phyloP scores from a whole-genome alignment of 2,888 invertebrate genomes.

The Cryptus viduatorius region DNA sequence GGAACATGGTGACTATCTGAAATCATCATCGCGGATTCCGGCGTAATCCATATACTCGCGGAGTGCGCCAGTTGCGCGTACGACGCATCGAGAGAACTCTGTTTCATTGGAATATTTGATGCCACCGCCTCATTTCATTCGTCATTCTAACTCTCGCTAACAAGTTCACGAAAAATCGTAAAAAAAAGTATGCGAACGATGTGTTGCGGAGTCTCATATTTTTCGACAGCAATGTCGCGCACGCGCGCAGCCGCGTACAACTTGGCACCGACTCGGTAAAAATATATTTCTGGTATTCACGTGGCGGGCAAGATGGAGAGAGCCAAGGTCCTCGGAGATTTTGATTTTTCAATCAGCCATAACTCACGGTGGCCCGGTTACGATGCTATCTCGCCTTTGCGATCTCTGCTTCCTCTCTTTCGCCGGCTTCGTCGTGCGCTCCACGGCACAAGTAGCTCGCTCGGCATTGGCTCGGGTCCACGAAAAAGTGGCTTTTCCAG shows the following conservation, averaged over 20 bases:
- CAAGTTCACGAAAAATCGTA: too few relatives aligned
- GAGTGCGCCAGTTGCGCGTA: constrained; percentile 26
- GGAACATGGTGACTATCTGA: constrained; percentile 71
- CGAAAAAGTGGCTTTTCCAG: constrained; percentile 27
- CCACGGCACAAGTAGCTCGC: not conserved
- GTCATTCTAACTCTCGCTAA: not conserved
- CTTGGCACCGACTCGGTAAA: too few relatives aligned
- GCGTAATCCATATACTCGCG: constrained; percentile 37
- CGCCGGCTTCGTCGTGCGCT: not conserved
- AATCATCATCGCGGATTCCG: constrained; percentile 64
- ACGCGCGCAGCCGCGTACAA: too few relatives aligned
- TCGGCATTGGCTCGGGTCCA: constrained; percentile 48
- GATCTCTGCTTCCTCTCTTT: constrained; percentile 1
- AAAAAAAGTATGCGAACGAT: too few relatives aligned
- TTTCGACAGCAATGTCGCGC: constrained; percentile 3
- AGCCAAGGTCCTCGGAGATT: constrained; percentile 48
- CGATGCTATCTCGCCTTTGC: not conserved
- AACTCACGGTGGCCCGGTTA: constrained; percentile 64
- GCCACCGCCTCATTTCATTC: not conserved
- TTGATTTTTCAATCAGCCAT: constrained; percentile 69
- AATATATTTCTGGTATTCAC: constrained; percentile 56
- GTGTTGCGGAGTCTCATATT: constrained; percentile 25
- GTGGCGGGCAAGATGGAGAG: not conserved
- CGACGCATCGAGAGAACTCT: constrained; percentile 14
- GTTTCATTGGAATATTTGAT: not conserved